A percentile compares a stretch with the other conserved stretches of the same genome.
These are phyloP conservation scores for Pteronura brasiliensis DNA, from an alignment of 2,113 vertebrate genomes.

Conservation along the genomic window DNA sequence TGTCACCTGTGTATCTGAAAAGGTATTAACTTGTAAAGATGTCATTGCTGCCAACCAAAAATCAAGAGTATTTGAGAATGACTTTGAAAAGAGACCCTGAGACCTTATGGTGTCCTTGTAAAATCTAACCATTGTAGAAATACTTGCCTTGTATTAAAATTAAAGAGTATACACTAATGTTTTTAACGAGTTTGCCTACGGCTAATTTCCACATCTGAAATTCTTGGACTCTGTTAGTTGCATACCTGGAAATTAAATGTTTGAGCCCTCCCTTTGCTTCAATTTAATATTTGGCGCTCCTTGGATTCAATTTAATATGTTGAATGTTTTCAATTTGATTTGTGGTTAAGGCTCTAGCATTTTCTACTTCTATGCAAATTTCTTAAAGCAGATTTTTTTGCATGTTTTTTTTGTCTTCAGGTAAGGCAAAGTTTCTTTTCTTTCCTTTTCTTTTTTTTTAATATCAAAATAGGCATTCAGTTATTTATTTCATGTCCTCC, in stretches of 20 bases:
- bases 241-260: background rate
- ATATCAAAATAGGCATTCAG: background rate
- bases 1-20: background rate
- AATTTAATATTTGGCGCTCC: background rate
- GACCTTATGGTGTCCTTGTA: background rate
- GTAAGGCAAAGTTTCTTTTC: background rate
- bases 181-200: background rate
- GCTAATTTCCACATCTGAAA: background rate
- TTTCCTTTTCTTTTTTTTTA: background rate
- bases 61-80: background rate
- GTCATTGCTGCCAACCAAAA: background rate
- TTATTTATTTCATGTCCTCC: background rate
- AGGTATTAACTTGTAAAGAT: background rate
- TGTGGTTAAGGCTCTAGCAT: background rate
- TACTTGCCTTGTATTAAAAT: background rate
- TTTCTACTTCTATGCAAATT: slow-evolving; percentile 59
- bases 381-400: background rate
- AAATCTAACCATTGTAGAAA: background rate
- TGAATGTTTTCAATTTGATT: background rate
- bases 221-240: too few species aligned
- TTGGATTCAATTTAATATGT: background rate
- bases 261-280: background rate
- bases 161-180: background rate
- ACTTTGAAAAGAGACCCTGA: background rate
- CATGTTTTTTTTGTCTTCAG: background rate